phyloP scores from a whole-genome alignment of 2,797 vertebrate species.

The Benthosema pterotum region DNA sequence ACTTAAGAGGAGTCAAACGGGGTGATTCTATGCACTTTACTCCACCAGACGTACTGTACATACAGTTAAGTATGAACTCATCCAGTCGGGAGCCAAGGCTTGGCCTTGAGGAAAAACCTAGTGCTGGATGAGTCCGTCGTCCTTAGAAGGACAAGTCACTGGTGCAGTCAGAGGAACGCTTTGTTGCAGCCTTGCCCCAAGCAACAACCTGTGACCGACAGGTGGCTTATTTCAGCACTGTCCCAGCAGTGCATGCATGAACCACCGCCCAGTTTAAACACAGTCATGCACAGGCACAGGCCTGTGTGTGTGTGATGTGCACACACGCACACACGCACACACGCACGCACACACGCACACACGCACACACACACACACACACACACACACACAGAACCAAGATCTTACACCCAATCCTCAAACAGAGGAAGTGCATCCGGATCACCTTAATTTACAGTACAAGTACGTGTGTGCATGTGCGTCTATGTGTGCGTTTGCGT shows the following conservation, averaged over 20 bases:
- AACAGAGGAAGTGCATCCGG: conserved; percentile 50
- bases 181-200: neutral
- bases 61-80: conserved; percentile 37
- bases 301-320: neutral
- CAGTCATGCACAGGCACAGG: conserved; percentile 5
- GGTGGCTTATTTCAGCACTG: conserved; percentile 67
- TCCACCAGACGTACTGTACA: conserved; percentile 17
- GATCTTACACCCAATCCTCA: conserved; percentile 37
- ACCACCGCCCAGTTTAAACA: conserved; percentile 46
- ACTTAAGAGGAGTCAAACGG: neutral
- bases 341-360: neutral
- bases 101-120: conserved; percentile 52
- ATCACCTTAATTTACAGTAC: neutral
- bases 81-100: conserved; percentile 24
- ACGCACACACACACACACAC: neutral
- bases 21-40: conserved; percentile 16
- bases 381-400: neutral
- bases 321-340: conserved; percentile 3
- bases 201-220: conserved; percentile 50
- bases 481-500: neutral
- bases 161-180: conserved; percentile 29
- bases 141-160: conserved; percentile 73
- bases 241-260: conserved; percentile 43
- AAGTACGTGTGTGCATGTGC: neutral
- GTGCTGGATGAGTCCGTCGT: conserved; percentile 46